phyloP scores from a whole-genome alignment of 2,113 vertebrate genomes.

The Strix aluco region DNA sequence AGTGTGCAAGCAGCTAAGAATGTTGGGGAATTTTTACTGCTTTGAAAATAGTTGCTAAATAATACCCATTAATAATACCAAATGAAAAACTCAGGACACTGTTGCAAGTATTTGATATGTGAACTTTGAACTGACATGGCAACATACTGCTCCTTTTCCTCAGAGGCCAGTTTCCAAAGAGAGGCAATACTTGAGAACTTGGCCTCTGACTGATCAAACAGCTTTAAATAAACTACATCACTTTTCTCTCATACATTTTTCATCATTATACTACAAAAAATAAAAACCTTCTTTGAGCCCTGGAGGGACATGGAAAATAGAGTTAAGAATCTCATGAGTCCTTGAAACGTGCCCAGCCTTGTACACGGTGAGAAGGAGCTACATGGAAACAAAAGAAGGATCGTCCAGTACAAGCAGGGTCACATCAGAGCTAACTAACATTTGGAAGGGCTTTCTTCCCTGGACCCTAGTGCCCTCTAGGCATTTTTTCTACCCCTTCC shows the following conservation, averaged over 20 bases:
- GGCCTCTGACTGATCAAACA: not conserved
- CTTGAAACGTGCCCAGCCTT: not conserved
- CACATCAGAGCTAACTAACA: not conserved
- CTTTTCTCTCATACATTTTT: not conserved
- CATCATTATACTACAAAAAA: not conserved
- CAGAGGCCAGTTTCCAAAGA: not conserved
- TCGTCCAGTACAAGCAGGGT: not conserved
- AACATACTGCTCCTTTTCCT: not conserved
- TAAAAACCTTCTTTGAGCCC: not conserved
- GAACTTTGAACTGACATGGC: not conserved
- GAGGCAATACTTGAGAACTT: not conserved
- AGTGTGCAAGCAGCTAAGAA: not conserved
- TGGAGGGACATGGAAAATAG: not conserved
- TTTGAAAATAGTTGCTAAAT: not conserved
- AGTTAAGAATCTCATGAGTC: not conserved
- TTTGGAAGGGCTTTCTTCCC: not conserved
- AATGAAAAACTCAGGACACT: not conserved
- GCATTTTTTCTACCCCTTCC: not conserved
- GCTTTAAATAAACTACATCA: not conserved
- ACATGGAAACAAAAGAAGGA: not conserved
- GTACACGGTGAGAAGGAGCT: not conserved
- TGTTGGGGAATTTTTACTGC: not conserved
- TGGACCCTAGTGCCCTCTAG: not conserved
- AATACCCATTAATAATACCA: not conserved
- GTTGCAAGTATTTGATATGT: not conserved